Evolutionary conservation across 1,140 invertebrate genomes (phyloP).

Genomic region (Bombus soroeensis): DNA sequence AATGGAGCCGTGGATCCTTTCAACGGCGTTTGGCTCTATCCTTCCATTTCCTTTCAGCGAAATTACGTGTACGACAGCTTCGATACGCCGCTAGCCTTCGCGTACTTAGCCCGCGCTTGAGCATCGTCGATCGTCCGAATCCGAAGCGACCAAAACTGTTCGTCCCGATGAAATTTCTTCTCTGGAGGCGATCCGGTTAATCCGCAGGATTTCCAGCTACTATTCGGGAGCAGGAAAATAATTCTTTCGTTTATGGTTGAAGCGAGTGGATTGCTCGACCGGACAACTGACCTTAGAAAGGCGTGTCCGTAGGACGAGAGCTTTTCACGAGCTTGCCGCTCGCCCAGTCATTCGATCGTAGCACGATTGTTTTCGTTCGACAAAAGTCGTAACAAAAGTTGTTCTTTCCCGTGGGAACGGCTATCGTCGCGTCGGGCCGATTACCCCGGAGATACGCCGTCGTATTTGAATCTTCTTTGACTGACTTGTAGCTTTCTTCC

Average conservation of each 20-base stretch:
- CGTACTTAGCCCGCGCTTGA: neutral
- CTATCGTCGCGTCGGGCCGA: constrained; percentile 1
- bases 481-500: neutral
- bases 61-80: constrained; percentile 35
- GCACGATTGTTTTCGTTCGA: neutral
- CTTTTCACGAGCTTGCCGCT: too few relatives aligned
- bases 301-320: neutral
- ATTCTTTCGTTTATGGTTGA: too few relatives aligned
- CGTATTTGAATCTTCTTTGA: constrained; percentile 43
- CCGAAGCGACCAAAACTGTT: too few relatives aligned
- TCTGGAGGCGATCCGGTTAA: too few relatives aligned
- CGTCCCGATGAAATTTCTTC: too few relatives aligned
- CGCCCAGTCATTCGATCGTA: too few relatives aligned
- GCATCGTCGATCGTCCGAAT: neutral
- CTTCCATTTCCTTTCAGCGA: neutral
- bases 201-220: too few relatives aligned
- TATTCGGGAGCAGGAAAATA: too few relatives aligned
- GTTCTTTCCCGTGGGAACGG: neutral
- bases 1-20: neutral
- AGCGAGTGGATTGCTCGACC: too few relatives aligned
- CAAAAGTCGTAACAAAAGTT: neutral
- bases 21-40: neutral
- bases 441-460: constrained; percentile 2
- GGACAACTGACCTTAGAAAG: neutral
- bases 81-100: neutral